phyloP scores from a whole-genome alignment of 2,888 invertebrate species.

The Trissolcus japonicus region DNA sequence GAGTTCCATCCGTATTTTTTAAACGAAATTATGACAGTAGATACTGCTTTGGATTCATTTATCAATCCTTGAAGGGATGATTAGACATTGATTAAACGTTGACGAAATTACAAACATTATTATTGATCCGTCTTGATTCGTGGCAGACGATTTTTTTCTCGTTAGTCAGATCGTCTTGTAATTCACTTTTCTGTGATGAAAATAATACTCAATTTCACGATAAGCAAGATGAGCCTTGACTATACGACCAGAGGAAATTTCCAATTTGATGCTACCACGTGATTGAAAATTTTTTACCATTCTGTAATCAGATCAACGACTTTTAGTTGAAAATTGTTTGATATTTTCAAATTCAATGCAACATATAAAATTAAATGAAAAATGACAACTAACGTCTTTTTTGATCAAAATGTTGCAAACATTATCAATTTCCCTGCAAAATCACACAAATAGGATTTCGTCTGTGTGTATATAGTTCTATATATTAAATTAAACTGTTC shows the following conservation, averaged over 20 bases:
- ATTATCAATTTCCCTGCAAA: constrained; percentile 41
- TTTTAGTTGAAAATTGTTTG: too few species aligned
- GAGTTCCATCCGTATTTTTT: constrained; percentile 61
- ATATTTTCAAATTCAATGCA: too few species aligned
- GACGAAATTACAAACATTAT: constrained; percentile 72
- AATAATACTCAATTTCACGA: constrained; percentile 19
- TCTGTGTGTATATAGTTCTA: constrained; percentile 1
- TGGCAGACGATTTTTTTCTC: constrained; percentile 59
- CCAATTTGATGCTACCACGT: constrained; percentile 20
- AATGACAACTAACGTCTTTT: not conserved
- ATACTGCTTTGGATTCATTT: constrained; percentile 69
- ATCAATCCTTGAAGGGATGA: constrained; percentile 68
- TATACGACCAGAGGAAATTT: constrained; percentile 15
- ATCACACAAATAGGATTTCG: constrained; percentile 47
- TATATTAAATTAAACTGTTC: constrained; percentile 46
- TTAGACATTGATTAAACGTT: constrained; percentile 74
- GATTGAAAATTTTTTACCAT: not conserved
- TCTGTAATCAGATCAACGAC: too few species aligned
- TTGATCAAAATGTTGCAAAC: constrained; percentile 41
- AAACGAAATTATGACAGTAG: constrained; percentile 60
- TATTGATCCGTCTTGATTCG: constrained; percentile 64
- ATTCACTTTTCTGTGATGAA: constrained; percentile 42
- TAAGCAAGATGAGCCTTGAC: not conserved
- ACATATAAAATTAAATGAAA: too few species aligned
- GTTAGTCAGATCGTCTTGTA: constrained; percentile 39